Conservation (phyloP, 2,888 invertebrate genomes). For the Dolichomitus sp. region DNA sequence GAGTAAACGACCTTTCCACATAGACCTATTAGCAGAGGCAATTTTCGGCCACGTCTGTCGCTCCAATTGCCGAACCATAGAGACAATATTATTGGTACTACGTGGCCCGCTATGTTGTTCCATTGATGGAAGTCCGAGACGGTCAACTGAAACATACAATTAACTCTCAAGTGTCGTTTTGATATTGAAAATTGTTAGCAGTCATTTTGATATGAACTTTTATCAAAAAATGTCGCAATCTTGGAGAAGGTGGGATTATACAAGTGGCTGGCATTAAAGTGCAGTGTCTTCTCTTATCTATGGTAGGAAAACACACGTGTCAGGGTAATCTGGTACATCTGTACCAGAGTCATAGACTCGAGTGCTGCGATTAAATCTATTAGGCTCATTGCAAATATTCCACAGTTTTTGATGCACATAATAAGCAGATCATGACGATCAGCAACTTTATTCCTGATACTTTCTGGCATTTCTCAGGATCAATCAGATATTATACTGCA, state of each 20-base stretch:
- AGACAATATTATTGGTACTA: constrained; percentile 92
- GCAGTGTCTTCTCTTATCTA: constrained; percentile 10
- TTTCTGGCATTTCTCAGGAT: neutral
- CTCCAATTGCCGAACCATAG: constrained; percentile 94
- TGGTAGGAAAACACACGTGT: constrained; percentile 7
- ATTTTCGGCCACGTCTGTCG: constrained; percentile 92
- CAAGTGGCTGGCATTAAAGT: neutral
- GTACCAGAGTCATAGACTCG: neutral
- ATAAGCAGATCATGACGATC: neutral
- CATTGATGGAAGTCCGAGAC: constrained; percentile 93
- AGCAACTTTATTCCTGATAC: neutral
- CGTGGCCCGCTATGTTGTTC: constrained; percentile 92
- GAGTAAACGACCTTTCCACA: constrained; percentile 92
- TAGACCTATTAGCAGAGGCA: constrained; percentile 91
- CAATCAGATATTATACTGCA: neutral
- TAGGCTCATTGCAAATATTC: neutral
- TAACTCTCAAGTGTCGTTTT: neutral
- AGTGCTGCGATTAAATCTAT: neutral
- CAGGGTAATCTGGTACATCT: neutral
- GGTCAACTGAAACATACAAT: constrained; percentile 88
- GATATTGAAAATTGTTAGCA: neutral
- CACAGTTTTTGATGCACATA: neutral
- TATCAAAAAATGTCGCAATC: neutral
- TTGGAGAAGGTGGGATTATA: neutral
- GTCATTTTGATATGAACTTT: neutral